phyloP scores from a whole-genome alignment of 2,797 vertebrate species.

The Sebastes kiyomatsui region DNA sequence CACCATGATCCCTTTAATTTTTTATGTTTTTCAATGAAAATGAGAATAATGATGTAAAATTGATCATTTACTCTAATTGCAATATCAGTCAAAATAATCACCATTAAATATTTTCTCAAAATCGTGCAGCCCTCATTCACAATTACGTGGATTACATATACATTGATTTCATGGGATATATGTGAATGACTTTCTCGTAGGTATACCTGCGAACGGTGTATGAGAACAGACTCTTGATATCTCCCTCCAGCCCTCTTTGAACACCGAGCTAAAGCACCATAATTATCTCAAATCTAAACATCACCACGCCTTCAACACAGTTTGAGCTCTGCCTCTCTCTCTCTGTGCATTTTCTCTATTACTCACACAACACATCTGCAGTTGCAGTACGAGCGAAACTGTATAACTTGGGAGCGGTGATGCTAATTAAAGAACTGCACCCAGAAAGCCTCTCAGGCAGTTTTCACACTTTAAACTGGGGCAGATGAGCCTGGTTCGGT shows the following conservation, averaged over 20 bases:
- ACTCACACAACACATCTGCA: conserved; percentile 41
- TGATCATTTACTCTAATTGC: too few relatives aligned
- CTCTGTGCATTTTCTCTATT: background rate
- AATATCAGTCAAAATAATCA: too few relatives aligned
- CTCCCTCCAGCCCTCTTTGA: background rate
- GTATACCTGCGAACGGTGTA: too few relatives aligned
- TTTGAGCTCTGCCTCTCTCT: background rate
- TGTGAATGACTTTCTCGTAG: too few relatives aligned
- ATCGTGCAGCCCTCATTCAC: background rate
- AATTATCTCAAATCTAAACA: background rate
- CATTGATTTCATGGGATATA: too few relatives aligned
- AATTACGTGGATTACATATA: too few relatives aligned
- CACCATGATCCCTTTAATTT: too few relatives aligned
- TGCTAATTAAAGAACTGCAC: conserved; percentile 46
- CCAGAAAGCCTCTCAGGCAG: conserved; percentile 35
- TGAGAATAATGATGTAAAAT: too few relatives aligned
- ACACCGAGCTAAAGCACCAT: background rate
- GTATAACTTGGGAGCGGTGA: background rate
- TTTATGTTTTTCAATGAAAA: too few relatives aligned
- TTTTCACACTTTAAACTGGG: conserved; percentile 41
- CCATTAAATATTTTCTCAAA: too few relatives aligned
- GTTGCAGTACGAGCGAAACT: conserved; percentile 7
- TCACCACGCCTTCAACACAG: background rate
- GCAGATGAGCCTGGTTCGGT: background rate
- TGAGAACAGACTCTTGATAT: background rate